Base-by-base conservation (phyloP, 2,113 vertebrate species). In the Lonchura striata region DNA sequence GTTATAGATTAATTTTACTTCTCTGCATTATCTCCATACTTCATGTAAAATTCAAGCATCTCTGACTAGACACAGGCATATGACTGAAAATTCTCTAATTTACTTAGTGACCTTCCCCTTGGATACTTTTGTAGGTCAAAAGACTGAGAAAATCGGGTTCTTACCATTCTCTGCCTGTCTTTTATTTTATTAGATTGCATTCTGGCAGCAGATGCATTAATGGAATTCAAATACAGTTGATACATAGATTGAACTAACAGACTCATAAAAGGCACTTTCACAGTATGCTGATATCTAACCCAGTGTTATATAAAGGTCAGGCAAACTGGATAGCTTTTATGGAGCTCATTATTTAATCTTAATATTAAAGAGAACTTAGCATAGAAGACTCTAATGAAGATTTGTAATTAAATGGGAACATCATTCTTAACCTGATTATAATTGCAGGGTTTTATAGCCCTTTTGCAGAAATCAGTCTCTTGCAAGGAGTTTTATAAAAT, bases 351-450 rank as follows among this genome's bases (percentile, higher is more conserved):
- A 97, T 97, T 97, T 97, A 97, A 97, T 95, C 87, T 96, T 97
- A 97, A 96, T 97, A 98, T 97, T 97, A 97, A 95, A 96, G 91
- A 96, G 87, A 97, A 79, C 89, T 94, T 95, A 95, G 66, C 90
- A 96, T 74, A 96, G 93, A 96, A 97, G 95, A 87, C 95, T 87
- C 74, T 97, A 98, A 98, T 98, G 97, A 98, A 95, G 93, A 95
- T 97, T 97, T 97, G 97, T 97, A 97, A 98, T 98, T 98, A 98
- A 97, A 86, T 92, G 95, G 97, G 95, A 98, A 96, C 84, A 97
- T 96, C 60, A 97, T 97, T 98, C 97, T 97, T 96, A 98, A 97
- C 95, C 91, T 98, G 97, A 98, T 98, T 98, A 94, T 97, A 98
- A 98, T 98, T 97, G 89, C 95, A 94, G 82, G 94, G 66, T 91